Conservation (phyloP, 2,797 vertebrate genomes). For the Schizopygopsis pylzovi region DNA sequence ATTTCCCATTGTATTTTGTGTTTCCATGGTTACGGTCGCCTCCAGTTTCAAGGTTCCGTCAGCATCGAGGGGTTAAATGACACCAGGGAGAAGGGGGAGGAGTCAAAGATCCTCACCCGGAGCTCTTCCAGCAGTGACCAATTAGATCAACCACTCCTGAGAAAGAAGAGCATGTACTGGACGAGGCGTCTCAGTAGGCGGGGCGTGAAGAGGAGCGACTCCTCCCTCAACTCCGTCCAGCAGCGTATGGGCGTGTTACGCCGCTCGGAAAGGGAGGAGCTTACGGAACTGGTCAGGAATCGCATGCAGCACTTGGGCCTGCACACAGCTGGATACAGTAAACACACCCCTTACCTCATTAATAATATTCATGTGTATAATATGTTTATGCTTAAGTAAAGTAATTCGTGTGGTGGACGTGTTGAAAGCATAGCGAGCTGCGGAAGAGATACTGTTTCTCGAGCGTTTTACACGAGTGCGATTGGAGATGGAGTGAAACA, state of each 20-base stretch:
- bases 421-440: too few relatives aligned
- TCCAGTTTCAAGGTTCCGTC: constrained; percentile 77
- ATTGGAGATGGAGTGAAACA: too few relatives aligned
- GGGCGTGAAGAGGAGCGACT: constrained; percentile 84
- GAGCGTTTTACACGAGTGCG: too few relatives aligned
- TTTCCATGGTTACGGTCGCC: background rate
- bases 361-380: background rate
- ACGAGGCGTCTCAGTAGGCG: constrained; percentile 88
- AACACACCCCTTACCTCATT: constrained; percentile 57
- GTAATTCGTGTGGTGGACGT: background rate
- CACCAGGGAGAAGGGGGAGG: constrained; percentile 75
- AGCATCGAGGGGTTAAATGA: constrained; percentile 78
- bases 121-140: constrained; percentile 78
- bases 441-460: too few relatives aligned
- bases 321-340: constrained; percentile 91
- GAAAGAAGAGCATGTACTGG: constrained; percentile 97
- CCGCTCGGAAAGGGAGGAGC: constrained; percentile 91
- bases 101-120: constrained; percentile 59
- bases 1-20: background rate
- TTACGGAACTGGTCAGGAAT: constrained; percentile 93
- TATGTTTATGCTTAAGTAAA: background rate
- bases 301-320: constrained; percentile 95
- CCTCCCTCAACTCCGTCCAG: constrained; percentile 84
- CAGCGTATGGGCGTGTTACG: constrained; percentile 85
- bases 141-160: constrained; percentile 84